Percentiles rank a stretch among this genome's conserved stretches.
Evolutionary conservation across 2,113 vertebrate species (phyloP).

Genomic region (Sporophila hypoxantha): DNA sequence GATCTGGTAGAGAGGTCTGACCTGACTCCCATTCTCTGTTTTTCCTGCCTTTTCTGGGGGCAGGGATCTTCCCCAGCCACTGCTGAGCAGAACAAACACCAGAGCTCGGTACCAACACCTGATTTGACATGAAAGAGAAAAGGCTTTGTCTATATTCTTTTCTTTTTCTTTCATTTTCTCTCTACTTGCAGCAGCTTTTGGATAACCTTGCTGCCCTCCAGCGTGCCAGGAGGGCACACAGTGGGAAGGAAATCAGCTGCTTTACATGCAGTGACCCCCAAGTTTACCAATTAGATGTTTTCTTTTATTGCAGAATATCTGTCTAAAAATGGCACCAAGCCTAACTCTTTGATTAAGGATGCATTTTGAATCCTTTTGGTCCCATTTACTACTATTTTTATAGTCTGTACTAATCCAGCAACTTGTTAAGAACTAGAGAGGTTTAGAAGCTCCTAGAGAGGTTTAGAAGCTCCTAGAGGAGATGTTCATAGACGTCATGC

Average conservation of each 20-base stretch:
- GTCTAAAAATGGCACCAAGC: background rate
- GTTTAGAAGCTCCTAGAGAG: background rate
- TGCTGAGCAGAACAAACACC: background rate
- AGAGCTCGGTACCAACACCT: background rate
- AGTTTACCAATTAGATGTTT: background rate
- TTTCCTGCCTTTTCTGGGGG: background rate
- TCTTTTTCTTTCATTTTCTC: background rate
- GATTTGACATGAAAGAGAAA: background rate
- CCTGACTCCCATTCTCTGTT: background rate
- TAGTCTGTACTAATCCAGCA: background rate
- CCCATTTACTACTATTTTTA: background rate
- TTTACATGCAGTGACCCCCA: background rate
- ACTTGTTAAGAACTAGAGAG: background rate
- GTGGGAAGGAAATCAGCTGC: background rate
- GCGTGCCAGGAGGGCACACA: background rate
- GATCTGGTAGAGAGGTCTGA: background rate
- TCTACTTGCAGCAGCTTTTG: background rate
- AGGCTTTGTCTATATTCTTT: background rate
- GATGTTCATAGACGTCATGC: background rate
- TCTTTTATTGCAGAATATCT: background rate
- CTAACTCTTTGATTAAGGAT: background rate
- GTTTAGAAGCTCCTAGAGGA: background rate
- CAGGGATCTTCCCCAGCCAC: background rate
- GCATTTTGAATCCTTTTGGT: background rate
- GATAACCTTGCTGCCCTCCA: background rate